phyloP scores from a whole-genome alignment of 2,113 vertebrate species.

The Thalassoma bifasciatum region DNA sequence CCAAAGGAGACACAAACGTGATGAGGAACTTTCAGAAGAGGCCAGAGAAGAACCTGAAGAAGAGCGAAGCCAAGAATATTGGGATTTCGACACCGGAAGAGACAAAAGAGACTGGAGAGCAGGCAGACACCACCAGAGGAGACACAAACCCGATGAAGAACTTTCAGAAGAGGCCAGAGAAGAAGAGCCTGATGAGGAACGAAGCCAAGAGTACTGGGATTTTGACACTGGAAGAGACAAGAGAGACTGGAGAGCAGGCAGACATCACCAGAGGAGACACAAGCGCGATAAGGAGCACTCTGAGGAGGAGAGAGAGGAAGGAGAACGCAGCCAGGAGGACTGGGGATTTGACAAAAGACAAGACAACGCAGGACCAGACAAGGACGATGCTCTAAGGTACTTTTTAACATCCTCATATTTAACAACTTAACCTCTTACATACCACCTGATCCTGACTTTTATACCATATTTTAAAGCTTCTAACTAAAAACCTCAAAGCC shows the following conservation, averaged over 20 bases:
- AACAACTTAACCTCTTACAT: neutral
- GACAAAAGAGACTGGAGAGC: conserved; percentile 50
- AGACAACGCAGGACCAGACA: conserved; percentile 47
- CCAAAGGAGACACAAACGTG: conserved; percentile 58
- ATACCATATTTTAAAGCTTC: too few relatives aligned
- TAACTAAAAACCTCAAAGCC: too few relatives aligned
- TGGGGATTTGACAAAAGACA: conserved; percentile 60
- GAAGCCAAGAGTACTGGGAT: too few relatives aligned
- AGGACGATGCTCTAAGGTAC: conserved; percentile 69
- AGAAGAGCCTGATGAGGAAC: conserved; percentile 57
- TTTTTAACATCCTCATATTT: neutral
- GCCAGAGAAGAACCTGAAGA: conserved; percentile 39
- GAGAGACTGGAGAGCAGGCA: too few relatives aligned
- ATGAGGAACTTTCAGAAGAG: conserved; percentile 57
- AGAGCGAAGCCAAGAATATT: conserved; percentile 67
- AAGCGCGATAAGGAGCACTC: too few relatives aligned
- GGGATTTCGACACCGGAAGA: conserved; percentile 44
- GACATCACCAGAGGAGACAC: too few relatives aligned
- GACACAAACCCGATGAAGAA: conserved; percentile 64
- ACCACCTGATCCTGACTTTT: too few relatives aligned
- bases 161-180: conserved; percentile 49
- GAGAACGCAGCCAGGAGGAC: too few relatives aligned
- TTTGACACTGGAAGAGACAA: too few relatives aligned
- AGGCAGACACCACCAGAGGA: conserved; percentile 41
- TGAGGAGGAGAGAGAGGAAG: too few relatives aligned